Conservation (phyloP, 2,888 invertebrate species). For the Portevinia maculata region DNA sequence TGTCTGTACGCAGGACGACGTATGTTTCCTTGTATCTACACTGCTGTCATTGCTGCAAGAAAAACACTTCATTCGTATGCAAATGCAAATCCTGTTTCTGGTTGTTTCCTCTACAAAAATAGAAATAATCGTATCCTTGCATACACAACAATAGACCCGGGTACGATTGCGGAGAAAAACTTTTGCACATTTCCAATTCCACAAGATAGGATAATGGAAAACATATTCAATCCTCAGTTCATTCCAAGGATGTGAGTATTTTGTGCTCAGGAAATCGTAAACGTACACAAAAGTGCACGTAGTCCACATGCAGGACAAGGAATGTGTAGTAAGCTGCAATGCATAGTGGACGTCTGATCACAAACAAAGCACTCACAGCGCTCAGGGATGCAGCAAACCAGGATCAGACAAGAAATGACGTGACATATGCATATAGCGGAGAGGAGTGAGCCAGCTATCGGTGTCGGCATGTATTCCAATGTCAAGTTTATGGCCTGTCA, state of each 20-base stretch:
- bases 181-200: constrained; percentile 62
- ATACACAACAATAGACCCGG: constrained; percentile 22
- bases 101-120: constrained; percentile 58
- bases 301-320: constrained; percentile 1
- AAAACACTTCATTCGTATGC: constrained; percentile 69
- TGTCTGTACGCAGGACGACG: constrained; percentile 54
- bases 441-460: constrained; percentile 9
- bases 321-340: not conserved
- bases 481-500: constrained; percentile 61
- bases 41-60: constrained; percentile 27
- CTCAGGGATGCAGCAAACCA: constrained; percentile 43
- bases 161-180: constrained; percentile 41
- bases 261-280: constrained; percentile 54
- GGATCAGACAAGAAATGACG: constrained; percentile 61
- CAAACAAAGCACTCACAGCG: constrained; percentile 27
- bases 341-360: constrained; percentile 26
- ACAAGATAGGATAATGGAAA: constrained; percentile 67
- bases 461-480: constrained; percentile 53
- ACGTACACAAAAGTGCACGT: constrained; percentile 47
- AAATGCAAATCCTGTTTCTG: constrained; percentile 70
- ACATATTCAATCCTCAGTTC: constrained; percentile 66
- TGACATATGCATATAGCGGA: constrained; percentile 22
- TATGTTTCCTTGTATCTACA: constrained; percentile 27
- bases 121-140: constrained; percentile 27
- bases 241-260: constrained; percentile 45